These are phyloP conservation scores for Acipenser transmontanus DNA, from an alignment of 2,797 vertebrate species.

Conservation along the genomic window DNA sequence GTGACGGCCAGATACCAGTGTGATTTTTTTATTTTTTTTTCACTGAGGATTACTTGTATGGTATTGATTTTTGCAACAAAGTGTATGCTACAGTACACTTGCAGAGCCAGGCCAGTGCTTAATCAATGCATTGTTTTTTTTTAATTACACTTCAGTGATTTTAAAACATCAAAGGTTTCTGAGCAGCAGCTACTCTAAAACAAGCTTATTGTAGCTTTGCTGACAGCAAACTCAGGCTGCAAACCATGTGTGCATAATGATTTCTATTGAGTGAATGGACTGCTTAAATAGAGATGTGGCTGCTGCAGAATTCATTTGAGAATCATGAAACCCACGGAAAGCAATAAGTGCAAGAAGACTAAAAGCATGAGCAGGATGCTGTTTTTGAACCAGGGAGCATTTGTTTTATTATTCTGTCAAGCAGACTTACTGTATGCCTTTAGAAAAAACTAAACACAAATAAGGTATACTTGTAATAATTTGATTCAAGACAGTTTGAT, in stretches of 20 bases:
- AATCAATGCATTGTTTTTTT: conserved; percentile 68
- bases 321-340: not conserved
- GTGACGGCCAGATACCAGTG: conserved; percentile 40
- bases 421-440: too few species aligned
- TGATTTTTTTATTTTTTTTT: conserved; percentile 41
- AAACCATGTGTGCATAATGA: conserved; percentile 6
- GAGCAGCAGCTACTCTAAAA: not conserved
- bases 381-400: too few species aligned
- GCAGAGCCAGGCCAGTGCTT: conserved; percentile 55
- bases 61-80: conserved; percentile 57
- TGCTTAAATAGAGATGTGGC: conserved; percentile 3
- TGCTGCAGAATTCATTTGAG: conserved; percentile 7
- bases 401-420: too few species aligned
- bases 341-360: not conserved
- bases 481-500: too few species aligned
- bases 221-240: not conserved
- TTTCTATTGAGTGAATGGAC: not conserved
- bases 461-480: too few species aligned
- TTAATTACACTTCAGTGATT: conserved; percentile 62
- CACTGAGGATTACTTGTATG: conserved; percentile 58
- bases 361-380: not conserved
- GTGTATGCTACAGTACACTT: conserved; percentile 55
- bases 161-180: conserved; percentile 52
- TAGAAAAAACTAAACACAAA: too few species aligned
- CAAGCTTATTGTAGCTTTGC: not conserved